Base-by-base conservation (phyloP, 2,888 invertebrate genomes). In the Phaedon cochleariae region DNA sequence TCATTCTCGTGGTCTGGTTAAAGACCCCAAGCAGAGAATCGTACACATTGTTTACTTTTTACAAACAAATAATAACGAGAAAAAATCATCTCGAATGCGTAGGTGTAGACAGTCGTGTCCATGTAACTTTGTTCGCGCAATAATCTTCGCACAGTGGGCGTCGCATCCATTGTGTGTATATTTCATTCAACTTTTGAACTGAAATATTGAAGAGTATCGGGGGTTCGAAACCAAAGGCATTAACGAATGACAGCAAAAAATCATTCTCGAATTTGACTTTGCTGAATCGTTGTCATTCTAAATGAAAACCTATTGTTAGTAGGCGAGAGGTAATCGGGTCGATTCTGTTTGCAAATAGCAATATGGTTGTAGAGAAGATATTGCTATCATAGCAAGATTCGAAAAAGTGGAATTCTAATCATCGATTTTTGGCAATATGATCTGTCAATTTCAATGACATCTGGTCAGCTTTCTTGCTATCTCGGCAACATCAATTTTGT, bases 161-260 rank as follows among this genome's bases (percentile, higher is more conserved):
- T 74, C 62, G 72, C 72, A 71, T 73, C 76, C 75, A 78, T 78
- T 78, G 77, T 77, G 76, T 76, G 74, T 72, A 77, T 77, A 76
- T 75, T 64, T 76, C 74, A 76, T 74, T 76, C 75, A 75, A 65
- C 65, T 69, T 62, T 62, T 71, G 72, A 73, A 75, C 74, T 76
- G 76, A 76, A 77, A 76, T 73, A 74, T 77, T 76, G 73, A 75
- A 69, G 73, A 71, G 64, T 65, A 63, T 53, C 57, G 59, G 62
- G 49, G n/a, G n/a, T 21, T 52, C 20, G 18, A 29, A 48, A 62
- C 52, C 62, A 52, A n/a, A n/a, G n/a, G 59, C 57, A 51, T 22
- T 45, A 41, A 22, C 17, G 15, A 26, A 54, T n/a, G 54, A 54
- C 37, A n/a, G 29, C 20, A 37, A 31, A 54, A 54, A 31, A 18